Evolutionary conservation across 2,113 vertebrate species (phyloP).

Genomic region (Gadus macrocephalus): DNA sequence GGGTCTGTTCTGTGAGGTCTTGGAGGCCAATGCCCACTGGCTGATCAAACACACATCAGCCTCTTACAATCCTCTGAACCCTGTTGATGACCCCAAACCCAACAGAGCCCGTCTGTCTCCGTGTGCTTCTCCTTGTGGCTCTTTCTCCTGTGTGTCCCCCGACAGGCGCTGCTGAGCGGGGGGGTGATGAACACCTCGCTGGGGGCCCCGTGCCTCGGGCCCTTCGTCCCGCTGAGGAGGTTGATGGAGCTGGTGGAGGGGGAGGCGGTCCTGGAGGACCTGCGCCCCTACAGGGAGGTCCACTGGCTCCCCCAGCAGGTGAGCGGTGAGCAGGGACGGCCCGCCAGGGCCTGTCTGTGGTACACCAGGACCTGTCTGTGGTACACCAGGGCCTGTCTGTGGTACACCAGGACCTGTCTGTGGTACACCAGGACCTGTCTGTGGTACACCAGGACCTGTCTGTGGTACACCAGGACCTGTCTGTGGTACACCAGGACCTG

Average conservation of each 20-base stretch:
- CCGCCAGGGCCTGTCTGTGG: not conserved
- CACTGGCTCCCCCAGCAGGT: slow-evolving; percentile 86
- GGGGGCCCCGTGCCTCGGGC: slow-evolving; percentile 75
- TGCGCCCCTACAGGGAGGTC: slow-evolving; percentile 59
- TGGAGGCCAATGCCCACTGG: not conserved
- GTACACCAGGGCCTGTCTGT: too few relatives aligned
- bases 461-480: too few relatives aligned
- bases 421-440: too few relatives aligned
- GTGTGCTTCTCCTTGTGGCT: slow-evolving; percentile 1
- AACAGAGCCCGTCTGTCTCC: not conserved
- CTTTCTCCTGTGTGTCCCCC: not conserved
- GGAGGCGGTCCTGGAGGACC: slow-evolving; percentile 60
- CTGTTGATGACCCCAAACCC: not conserved
- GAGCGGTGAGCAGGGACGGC: slow-evolving; percentile 3
- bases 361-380: not conserved
- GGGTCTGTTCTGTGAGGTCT: too few relatives aligned
- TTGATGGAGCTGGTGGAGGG: slow-evolving; percentile 59
- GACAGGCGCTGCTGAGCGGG: slow-evolving; percentile 40
- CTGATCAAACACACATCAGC: not conserved
- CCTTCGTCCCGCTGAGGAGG: slow-evolving; percentile 78
- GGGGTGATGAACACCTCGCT: slow-evolving; percentile 44
- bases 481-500: too few relatives aligned
- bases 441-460: too few relatives aligned
- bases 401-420: too few relatives aligned
- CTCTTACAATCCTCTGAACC: not conserved